phyloP scores from a whole-genome alignment of 2,797 vertebrate genomes.

The Phrynocephalus vlangalii region DNA sequence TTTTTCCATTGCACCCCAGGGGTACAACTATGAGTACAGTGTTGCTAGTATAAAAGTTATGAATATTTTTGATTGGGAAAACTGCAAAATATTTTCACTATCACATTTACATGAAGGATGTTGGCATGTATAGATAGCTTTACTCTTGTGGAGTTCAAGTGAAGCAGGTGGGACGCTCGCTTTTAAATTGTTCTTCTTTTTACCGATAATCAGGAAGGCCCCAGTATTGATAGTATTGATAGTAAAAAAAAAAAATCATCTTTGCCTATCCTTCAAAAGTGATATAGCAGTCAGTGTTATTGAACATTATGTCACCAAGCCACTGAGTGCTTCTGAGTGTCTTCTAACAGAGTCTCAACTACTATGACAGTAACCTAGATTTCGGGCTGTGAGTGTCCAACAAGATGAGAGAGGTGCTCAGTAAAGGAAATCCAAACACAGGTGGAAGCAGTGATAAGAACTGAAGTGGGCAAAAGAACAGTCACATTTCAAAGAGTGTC shows the following conservation, averaged over 20 bases:
- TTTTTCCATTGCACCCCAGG: not conserved
- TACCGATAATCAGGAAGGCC: not conserved
- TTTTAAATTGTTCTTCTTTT: not conserved
- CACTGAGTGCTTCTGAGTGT: not conserved
- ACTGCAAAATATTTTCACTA: not conserved
- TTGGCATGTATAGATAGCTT: not conserved
- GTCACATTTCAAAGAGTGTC: no score
- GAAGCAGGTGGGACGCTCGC: not conserved
- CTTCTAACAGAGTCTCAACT: not conserved
- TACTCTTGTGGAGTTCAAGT: not conserved
- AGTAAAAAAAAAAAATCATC: no score
- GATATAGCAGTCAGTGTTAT: conserved; percentile 16
- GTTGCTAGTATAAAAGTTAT: not conserved
- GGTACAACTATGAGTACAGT: not conserved
- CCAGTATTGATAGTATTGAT: not conserved
- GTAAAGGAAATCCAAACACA: no score
- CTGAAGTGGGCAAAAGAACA: no score
- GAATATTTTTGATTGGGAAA: not conserved
- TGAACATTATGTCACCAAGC: not conserved
- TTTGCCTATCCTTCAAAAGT: conserved; percentile 27
- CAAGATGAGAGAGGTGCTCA: no score
- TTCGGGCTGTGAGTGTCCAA: not conserved
- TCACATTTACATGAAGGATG: not conserved
- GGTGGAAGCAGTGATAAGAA: no score
- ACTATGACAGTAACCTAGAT: not conserved